phyloP scores from a whole-genome alignment of 1,140 invertebrate species.

The Onthophagus taurus region DNA sequence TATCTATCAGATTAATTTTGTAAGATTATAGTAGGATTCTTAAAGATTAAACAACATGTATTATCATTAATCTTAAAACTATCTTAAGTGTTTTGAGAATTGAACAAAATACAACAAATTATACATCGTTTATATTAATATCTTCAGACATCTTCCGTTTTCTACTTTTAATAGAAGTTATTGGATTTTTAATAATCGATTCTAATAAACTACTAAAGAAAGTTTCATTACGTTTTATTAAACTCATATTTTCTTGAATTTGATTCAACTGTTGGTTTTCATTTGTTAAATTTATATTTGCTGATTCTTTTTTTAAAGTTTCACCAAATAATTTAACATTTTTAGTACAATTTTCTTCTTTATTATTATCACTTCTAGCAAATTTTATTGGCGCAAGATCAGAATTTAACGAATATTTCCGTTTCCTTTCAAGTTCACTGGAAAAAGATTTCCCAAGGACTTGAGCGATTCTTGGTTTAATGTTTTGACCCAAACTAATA shows the following conservation, averaged over 20 bases:
- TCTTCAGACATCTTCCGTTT: slow-evolving; percentile 29
- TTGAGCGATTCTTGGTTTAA: slow-evolving; percentile 28
- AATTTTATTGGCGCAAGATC: slow-evolving; percentile 29
- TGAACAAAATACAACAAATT: too few relatives aligned
- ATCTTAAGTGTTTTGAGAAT: too few relatives aligned
- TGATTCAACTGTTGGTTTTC: slow-evolving; percentile 4
- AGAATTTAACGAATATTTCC: slow-evolving; percentile 22
- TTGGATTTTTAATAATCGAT: slow-evolving; percentile 15
- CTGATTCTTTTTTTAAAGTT: slow-evolving; percentile 7
- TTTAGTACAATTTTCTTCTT: slow-evolving; percentile 11
- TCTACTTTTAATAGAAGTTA: slow-evolving; percentile 19
- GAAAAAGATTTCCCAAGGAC: slow-evolving; percentile 23
- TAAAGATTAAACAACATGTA: too few relatives aligned
- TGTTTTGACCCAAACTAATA: slow-evolving; percentile 18
- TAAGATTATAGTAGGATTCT: too few relatives aligned
- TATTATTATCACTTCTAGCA: slow-evolving; percentile 14
- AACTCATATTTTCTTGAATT: background rate
- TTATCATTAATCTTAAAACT: too few relatives aligned
- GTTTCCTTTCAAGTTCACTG: slow-evolving; percentile 30
- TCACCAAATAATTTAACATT: slow-evolving; percentile 4
- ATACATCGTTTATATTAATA: too few relatives aligned
- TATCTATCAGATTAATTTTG: too few relatives aligned
- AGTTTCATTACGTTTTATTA: background rate
- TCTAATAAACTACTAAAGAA: slow-evolving; percentile 18
- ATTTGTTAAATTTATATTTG: slow-evolving; percentile 7